These are phyloP conservation scores for Gerris buenoi DNA, from an alignment of 1,140 invertebrate genomes.

Conservation along the genomic window DNA sequence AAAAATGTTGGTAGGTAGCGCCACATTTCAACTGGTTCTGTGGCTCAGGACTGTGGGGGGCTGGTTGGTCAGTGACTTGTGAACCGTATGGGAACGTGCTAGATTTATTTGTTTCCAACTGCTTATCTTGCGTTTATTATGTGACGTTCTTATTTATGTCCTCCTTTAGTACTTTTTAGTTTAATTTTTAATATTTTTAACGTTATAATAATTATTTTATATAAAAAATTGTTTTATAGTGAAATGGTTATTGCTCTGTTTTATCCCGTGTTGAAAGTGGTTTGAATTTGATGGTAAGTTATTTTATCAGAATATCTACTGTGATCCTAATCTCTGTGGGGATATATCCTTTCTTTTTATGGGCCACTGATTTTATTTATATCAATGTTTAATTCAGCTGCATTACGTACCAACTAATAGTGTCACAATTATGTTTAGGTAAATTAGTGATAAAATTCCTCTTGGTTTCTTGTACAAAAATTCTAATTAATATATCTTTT, in stretches of 20 bases:
- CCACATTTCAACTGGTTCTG: conserved; percentile 2
- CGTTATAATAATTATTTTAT: too few relatives aligned
- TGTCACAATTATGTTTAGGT: too few relatives aligned
- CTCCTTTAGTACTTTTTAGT: neutral
- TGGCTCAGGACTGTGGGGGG: too few relatives aligned
- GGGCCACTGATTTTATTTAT: neutral
- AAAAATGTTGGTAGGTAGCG: conserved; percentile 1
- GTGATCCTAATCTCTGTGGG: neutral
- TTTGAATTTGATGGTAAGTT: conserved; percentile 1
- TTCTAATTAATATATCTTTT: too few relatives aligned
- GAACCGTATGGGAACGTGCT: neutral
- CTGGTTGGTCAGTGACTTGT: conserved; percentile 1
- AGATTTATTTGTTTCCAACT: neutral
- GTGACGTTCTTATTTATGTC: neutral
- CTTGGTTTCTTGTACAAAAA: too few relatives aligned
- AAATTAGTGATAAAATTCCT: too few relatives aligned
- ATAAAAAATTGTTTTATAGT: neutral
- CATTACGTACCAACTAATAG: too few relatives aligned
- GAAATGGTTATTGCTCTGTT: neutral
- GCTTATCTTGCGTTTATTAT: neutral
- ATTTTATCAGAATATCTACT: neutral
- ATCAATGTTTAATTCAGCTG: too few relatives aligned
- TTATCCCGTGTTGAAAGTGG: neutral
- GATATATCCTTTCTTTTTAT: neutral
- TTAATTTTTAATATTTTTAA: too few relatives aligned